Evolutionary conservation across 2,797 vertebrate species (phyloP), one percentile per base, ranked within the genome.

Genomic region (Limnodromus scolopaceus): DNA sequence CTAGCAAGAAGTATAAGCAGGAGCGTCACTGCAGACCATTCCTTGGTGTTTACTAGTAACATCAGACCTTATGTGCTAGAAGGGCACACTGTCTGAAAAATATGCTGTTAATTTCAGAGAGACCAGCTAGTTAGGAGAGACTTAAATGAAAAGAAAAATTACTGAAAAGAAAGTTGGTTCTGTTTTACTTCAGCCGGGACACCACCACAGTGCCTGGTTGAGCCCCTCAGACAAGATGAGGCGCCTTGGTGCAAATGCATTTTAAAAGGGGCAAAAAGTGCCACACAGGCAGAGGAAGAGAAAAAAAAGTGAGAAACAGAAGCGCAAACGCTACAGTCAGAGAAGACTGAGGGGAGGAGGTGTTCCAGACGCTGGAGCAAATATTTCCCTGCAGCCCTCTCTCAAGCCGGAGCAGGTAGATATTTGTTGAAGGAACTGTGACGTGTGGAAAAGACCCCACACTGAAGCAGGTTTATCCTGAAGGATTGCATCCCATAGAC

Each of bases 171-270:
- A 38, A 38, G 36, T 38, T 38, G 16, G 24, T 60, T 60, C 24
- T 60, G 58, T 18, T 60, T 60, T 38, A 27, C 36, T 27, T 38
- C n/a, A 60, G 18, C 36, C 5, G 11, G 16, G 36, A 18, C 25
- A 18, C 58, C 34, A 32, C 9, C 3, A 2, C 7, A 41, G 23
- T 18, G 39, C 19, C n/a, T 3, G 1, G 5, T 16, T 57, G 7
- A 74, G 17, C 20, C 11, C 18, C 3, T 6, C n/a, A 14, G 7
- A 3, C 16, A 24, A 23, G 24, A 2, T 9, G 4, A 25, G 9
- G 2, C 0, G 11, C 10, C 14, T 32, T 0, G 0, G 15, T 10
- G 24, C 79, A 85, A 85, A 41, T 1, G 4, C 34, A 1, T 57
- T 54, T 76, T 14, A 36, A 14, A 72, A 69, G 48, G 20, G 14